phyloP scores from a whole-genome alignment of 2,797 vertebrate genomes.

The Podarcis lilfordi region DNA sequence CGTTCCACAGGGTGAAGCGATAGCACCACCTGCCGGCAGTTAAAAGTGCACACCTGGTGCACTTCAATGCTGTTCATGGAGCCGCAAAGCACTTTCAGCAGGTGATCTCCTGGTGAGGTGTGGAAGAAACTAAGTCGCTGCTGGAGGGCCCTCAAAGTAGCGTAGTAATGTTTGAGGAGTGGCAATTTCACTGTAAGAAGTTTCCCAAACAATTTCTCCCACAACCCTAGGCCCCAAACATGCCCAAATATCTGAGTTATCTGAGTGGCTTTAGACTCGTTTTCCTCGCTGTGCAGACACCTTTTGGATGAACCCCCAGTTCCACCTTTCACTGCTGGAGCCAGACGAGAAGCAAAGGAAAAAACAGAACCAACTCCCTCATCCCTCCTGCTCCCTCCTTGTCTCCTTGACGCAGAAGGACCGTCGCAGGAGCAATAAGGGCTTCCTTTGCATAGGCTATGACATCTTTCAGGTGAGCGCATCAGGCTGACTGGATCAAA shows the following conservation, averaged over 20 bases:
- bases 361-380: too few species aligned
- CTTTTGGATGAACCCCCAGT: slow-evolving; percentile 76
- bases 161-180: background rate
- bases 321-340: slow-evolving; percentile 63
- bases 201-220: background rate
- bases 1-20: too few species aligned
- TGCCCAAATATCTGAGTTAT: background rate
- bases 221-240: too few species aligned
- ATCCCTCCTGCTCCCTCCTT: slow-evolving; percentile 70
- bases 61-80: background rate
- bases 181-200: too few species aligned
- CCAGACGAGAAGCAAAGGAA: slow-evolving; percentile 39
- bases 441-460: slow-evolving; percentile 68
- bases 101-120: background rate
- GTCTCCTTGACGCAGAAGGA: slow-evolving; percentile 71
- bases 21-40: too few species aligned
- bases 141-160: too few species aligned
- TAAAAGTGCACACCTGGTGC: too few species aligned
- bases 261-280: background rate
- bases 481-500: background rate
- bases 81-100: background rate
- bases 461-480: slow-evolving; percentile 70
- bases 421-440: slow-evolving; percentile 51
- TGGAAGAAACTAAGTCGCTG: background rate
- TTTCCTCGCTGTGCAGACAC: slow-evolving; percentile 38